Conservation (phyloP, 2,888 invertebrate species). For the Leptinotarsa juncta region DNA sequence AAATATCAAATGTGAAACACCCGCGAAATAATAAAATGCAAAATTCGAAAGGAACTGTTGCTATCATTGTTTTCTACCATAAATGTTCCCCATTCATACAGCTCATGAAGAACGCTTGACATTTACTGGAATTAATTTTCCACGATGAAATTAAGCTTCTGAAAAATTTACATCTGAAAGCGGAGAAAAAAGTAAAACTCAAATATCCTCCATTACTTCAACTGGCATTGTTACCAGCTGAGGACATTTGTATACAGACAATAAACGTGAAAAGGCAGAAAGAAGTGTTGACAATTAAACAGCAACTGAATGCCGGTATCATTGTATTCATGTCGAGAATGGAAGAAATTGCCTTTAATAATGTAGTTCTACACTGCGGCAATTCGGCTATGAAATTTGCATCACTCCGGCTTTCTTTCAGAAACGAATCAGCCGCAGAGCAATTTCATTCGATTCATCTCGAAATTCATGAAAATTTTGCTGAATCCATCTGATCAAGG, state of each 20-base stretch:
- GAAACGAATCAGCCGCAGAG: slow-evolving; percentile 1
- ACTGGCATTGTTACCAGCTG: slow-evolving; percentile 58
- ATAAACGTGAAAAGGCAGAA: slow-evolving; percentile 57
- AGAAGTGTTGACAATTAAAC: slow-evolving; percentile 64
- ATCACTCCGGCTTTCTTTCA: slow-evolving; percentile 52
- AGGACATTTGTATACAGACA: slow-evolving; percentile 61
- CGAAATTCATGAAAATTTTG: neutral
- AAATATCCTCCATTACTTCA: slow-evolving; percentile 59
- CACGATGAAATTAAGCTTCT: slow-evolving; percentile 21
- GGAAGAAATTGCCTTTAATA: slow-evolving; percentile 63
- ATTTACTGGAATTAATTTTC: neutral
- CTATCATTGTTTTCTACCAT: too few species aligned
- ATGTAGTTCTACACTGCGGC: slow-evolving; percentile 54
- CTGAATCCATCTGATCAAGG: too few species aligned
- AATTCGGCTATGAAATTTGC: slow-evolving; percentile 58
- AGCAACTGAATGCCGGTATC: slow-evolving; percentile 57
- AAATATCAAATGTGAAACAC: too few species aligned
- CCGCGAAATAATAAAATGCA: too few species aligned
- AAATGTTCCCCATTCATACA: too few species aligned
- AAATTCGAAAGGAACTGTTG: too few species aligned
- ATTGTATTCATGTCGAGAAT: slow-evolving; percentile 60
- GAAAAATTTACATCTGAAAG: slow-evolving; percentile 60
- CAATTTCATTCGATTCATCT: neutral
- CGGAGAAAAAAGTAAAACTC: slow-evolving; percentile 57
- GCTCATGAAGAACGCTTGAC: too few species aligned